These are phyloP conservation scores for Carollia perspicillata DNA, from an alignment of 2,113 vertebrate species.

Conservation along the genomic window DNA sequence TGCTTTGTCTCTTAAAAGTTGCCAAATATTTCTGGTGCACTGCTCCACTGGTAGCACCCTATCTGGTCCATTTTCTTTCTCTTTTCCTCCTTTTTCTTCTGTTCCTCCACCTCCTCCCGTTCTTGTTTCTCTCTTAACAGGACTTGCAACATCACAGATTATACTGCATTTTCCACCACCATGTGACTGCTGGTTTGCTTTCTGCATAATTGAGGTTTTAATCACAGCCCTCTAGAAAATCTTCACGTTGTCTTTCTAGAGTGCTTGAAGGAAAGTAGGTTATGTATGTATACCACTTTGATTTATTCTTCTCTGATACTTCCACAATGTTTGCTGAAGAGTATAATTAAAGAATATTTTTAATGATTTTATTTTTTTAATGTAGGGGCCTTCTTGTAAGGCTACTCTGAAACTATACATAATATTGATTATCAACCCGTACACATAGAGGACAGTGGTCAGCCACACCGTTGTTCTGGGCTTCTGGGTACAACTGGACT, in stretches of 20 bases:
- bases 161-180: neutral
- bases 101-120: neutral
- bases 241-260: neutral
- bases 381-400: neutral
- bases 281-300: neutral
- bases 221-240: neutral
- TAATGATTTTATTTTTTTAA: neutral
- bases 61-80: neutral
- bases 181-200: neutral
- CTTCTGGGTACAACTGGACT: neutral
- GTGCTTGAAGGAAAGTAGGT: neutral
- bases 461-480: neutral
- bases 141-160: neutral
- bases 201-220: neutral
- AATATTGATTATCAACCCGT: neutral
- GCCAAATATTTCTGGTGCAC: neutral
- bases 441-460: neutral
- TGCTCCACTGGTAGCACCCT: neutral
- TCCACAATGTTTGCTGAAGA: neutral
- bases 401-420: neutral
- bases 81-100: neutral
- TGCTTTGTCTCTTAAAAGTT: neutral
- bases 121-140: neutral
- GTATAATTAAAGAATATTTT: neutral
- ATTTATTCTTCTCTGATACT: neutral